phyloP scores from a whole-genome alignment of 2,113 vertebrate genomes.

The Peromyscus californicus region DNA sequence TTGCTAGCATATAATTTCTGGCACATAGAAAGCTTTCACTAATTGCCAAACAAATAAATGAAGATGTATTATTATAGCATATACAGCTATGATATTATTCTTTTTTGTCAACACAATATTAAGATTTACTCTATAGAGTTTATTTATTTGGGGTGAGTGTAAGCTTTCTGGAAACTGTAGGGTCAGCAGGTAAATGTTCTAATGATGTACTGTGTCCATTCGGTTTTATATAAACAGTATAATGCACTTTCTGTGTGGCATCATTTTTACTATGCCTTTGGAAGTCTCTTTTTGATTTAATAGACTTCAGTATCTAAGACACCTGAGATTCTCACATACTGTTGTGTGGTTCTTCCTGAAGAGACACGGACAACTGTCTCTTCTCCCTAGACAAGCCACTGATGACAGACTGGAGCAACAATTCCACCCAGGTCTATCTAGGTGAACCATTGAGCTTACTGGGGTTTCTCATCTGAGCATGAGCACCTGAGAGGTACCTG shows the following conservation, averaged over 20 bases:
- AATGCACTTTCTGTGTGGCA: neutral
- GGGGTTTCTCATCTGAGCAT: neutral
- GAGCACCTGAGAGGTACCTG: neutral
- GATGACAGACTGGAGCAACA: neutral
- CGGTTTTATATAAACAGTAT: neutral
- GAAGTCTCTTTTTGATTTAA: conserved; percentile 2
- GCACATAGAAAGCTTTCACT: conserved; percentile 24
- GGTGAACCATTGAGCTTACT: neutral
- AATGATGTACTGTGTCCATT: neutral
- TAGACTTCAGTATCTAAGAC: neutral
- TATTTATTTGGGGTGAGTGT: neutral
- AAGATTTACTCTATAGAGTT: neutral
- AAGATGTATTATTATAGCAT: neutral
- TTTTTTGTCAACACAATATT: conserved; percentile 1
- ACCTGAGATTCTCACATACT: neutral
- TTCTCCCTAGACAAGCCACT: neutral
- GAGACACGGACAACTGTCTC: neutral
- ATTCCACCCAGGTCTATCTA: no score
- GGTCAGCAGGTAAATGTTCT: neutral
- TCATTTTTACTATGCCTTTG: neutral
- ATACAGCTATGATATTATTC: neutral
- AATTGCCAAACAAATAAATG: conserved; percentile 53
- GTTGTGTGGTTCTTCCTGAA: neutral
- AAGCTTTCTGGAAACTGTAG: neutral
- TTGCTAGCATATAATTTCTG: conserved; percentile 62